Conservation (phyloP, 2,113 vertebrate species). For the Ivindomyrus marchei region DNA sequence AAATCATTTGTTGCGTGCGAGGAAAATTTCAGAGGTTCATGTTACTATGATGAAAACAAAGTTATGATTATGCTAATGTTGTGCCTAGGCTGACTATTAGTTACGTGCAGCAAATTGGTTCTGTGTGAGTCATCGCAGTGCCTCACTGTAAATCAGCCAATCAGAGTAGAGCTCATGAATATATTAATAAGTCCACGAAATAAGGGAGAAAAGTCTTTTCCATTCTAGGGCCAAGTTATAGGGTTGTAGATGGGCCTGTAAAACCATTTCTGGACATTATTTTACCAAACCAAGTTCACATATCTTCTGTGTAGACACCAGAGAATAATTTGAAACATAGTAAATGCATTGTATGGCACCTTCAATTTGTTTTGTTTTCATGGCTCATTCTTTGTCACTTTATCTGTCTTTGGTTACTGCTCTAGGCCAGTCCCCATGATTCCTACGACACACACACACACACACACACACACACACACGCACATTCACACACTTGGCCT, state of each 20-base stretch:
- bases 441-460: neutral
- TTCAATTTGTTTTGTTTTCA: neutral
- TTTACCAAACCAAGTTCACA: neutral
- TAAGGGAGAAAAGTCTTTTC: neutral
- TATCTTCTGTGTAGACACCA: neutral
- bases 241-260: neutral
- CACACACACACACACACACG: neutral
- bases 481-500: neutral
- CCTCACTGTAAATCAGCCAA: neutral
- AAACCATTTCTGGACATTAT: neutral
- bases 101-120: neutral
- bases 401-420: neutral
- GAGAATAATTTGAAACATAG: too few species aligned
- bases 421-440: neutral
- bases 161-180: neutral
- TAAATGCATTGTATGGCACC: neutral
- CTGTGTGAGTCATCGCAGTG: neutral
- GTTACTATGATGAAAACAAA: neutral
- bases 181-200: neutral
- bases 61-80: neutral
- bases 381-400: neutral
- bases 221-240: neutral
- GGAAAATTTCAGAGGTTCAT: neutral
- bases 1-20: neutral
- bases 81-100: neutral